A percentile compares a stretch with the other conserved stretches of the same genome.
phyloP scores from a whole-genome alignment of 2,113 vertebrate species.

The Ceyx cyanopectus region DNA sequence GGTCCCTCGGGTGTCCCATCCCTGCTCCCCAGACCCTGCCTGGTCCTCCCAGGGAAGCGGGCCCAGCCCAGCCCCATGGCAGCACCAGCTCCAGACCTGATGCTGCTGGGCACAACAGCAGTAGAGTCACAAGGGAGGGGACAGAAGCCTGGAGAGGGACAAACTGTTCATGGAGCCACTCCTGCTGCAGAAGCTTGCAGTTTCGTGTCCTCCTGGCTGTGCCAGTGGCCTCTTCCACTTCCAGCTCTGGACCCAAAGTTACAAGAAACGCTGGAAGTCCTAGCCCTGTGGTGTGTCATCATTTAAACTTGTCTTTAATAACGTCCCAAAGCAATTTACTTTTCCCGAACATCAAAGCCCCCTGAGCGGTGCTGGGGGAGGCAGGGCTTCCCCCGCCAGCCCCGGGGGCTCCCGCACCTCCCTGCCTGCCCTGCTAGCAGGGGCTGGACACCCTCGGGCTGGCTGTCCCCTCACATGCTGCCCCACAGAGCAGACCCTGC shows the following conservation, averaged over 20 bases:
- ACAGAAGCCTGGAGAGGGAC: background rate
- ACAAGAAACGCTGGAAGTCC: background rate
- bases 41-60: accelerated
- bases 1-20: background rate
- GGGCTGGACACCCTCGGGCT: background rate
- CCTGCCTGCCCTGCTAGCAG: accelerated
- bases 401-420: accelerated
- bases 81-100: background rate
- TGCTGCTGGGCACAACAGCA: background rate
- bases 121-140: background rate
- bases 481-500: background rate
- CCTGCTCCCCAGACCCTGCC: background rate
- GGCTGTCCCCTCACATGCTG: background rate
- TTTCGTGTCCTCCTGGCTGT: background rate
- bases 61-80: background rate
- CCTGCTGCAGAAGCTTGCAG: background rate
- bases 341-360: background rate
- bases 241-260: background rate
- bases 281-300: constrained; percentile 26
- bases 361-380: background rate
- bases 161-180: background rate
- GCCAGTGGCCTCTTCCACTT: constrained; percentile 28
- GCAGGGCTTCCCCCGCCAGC: background rate
- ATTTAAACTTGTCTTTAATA: background rate
- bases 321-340: constrained; percentile 2